Base-by-base conservation (phyloP, 2,888 invertebrate species). In the Sesia bembeciformis region DNA sequence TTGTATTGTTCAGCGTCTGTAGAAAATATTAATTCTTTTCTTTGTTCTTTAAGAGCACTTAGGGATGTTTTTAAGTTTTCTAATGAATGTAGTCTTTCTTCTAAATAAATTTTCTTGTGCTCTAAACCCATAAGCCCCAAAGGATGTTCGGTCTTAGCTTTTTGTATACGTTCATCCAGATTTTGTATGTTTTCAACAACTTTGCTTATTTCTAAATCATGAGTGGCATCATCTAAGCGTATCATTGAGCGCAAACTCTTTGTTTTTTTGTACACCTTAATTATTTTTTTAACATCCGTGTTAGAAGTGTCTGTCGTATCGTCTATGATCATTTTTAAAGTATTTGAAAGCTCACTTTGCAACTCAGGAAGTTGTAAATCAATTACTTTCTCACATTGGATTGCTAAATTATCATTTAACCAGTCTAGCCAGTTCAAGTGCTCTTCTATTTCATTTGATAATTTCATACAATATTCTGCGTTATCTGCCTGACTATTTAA, bases 351-450 rank as follows among this genome's bases (percentile, higher is more conserved):
- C 6, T 66, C 58, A n/a, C 6, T 56, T n/a, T 60, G 55, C 39
- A 57, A 40, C 6, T 66, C 23, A 8, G 68, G 61, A 5, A 55
- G 40, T 54, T 62, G 61, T 6, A 67, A 56, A 3, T 66, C 42
- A 4, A 74, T 53, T 3, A 68, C 52, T 60, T 66, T 68, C 56
- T 60, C 60, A 3, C 67, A 59, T 46, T 67, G 62, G 40, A 63
- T 51, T n/a, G 69, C 66, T 54, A 76, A 56, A 57, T 63, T 58
- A 53, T 75, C 66, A 40, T 73, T 56, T 40, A 73, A 55, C 52
- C 46, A 62, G 41, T 76, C 76, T n/a, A 76, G 52, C 76, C 76
- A 76, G 56, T 64, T 64, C 49, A 74, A 56, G n/a, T 76, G 66
- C 58, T 76, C 76, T 54, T 76, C 66, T 52, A 62, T 59, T 64